These are phyloP conservation scores for Triplophysa tibetana DNA, from an alignment of 2,113 vertebrate genomes.

Conservation along the genomic window DNA sequence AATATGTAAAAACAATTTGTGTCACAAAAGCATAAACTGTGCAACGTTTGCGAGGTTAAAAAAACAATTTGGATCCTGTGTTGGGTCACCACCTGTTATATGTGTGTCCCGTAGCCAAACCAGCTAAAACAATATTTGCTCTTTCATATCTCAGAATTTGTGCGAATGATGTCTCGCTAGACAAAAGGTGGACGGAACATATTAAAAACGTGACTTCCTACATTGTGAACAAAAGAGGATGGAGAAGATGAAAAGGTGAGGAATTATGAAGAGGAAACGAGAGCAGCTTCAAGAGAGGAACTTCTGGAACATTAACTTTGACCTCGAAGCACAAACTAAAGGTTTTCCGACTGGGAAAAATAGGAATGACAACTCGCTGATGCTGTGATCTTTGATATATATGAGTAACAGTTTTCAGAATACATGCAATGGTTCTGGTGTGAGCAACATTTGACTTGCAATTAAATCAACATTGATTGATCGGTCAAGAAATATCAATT, in stretches of 20 bases:
- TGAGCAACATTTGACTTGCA: constrained; percentile 1
- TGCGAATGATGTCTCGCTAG: constrained; percentile 97
- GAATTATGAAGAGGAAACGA: constrained; percentile 6
- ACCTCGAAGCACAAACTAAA: constrained; percentile 22
- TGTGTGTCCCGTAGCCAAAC: not conserved
- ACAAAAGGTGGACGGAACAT: not conserved
- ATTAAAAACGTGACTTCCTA: not conserved
- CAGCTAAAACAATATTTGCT: constrained; percentile 11
- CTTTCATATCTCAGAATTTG: constrained; percentile 81
- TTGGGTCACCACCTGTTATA: too few species aligned
- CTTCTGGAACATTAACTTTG: constrained; percentile 29
- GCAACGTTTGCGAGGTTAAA: too few species aligned
- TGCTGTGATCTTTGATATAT: constrained; percentile 33
- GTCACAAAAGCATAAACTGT: too few species aligned
- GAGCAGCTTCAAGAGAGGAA: constrained; percentile 31
- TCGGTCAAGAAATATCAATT: not conserved
- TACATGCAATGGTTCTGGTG: not conserved
- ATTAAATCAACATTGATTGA: not conserved
- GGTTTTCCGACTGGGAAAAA: not conserved
- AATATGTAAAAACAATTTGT: too few species aligned
- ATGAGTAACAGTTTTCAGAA: not conserved
- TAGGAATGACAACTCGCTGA: not conserved
- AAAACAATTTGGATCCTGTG: too few species aligned
- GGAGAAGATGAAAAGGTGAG: constrained; percentile 1
- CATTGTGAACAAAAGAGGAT: not conserved